These are phyloP conservation scores for Bothrops jararaca DNA, from an alignment of 2,113 vertebrate species.

Conservation along the genomic window DNA sequence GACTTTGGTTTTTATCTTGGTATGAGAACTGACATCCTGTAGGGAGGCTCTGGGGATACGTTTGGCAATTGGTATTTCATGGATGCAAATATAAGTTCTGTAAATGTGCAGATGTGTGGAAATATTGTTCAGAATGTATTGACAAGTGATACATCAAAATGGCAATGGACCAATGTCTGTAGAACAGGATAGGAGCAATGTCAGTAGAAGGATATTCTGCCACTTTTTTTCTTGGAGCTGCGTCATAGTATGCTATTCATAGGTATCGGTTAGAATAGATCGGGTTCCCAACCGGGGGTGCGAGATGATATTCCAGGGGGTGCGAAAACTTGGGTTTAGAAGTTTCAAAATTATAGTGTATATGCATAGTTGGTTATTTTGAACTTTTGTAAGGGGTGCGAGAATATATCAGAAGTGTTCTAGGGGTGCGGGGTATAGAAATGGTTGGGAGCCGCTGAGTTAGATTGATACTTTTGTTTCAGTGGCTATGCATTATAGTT, in stretches of 20 bases:
- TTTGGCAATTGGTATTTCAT: not conserved
- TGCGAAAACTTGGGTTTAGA: too few species aligned
- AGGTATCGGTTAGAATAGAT: too few species aligned
- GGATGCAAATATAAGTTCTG: not conserved
- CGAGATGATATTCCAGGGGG: too few species aligned
- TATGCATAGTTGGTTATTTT: too few species aligned
- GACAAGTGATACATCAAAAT: not conserved
- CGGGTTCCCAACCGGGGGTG: too few species aligned
- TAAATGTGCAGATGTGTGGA: not conserved
- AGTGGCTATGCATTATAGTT: not conserved
- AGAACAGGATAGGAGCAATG: not conserved
- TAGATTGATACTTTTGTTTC: not conserved
- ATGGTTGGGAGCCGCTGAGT: not conserved
- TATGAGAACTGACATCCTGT: not conserved
- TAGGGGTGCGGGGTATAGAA: too few species aligned
- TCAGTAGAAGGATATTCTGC: not conserved
- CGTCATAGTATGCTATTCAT: not conserved
- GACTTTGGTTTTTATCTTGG: not conserved
- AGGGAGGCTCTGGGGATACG: not conserved
- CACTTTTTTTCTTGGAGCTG: not conserved
- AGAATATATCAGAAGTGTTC: too few species aligned
- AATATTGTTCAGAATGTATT: not conserved
- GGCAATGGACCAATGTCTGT: not conserved
- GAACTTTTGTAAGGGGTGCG: too few species aligned
- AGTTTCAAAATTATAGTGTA: too few species aligned